Evolutionary conservation across 2,888 invertebrate genomes (phyloP).

Genomic region (Noctua janthina): DNA sequence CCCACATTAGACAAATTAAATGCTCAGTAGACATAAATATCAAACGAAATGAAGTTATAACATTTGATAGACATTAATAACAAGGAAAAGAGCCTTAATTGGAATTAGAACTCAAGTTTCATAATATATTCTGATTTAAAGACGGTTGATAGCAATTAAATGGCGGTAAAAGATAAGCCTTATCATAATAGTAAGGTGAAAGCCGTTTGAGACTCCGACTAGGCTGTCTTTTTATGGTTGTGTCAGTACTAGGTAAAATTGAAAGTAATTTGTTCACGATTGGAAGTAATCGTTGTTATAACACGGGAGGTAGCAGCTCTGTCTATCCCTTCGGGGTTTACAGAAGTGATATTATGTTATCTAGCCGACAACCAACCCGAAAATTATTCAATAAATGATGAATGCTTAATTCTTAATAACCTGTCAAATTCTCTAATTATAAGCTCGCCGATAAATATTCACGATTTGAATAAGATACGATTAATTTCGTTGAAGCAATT

Average conservation of each 20-base stretch:
- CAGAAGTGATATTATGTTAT: neutral
- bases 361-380: neutral
- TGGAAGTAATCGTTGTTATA: conserved; percentile 10
- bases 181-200: conserved; percentile 59
- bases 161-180: conserved; percentile 45
- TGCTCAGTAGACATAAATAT: conserved; percentile 13
- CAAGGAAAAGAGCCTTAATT: conserved; percentile 48
- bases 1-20: conserved; percentile 39
- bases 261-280: conserved; percentile 46
- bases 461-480: conserved; percentile 4
- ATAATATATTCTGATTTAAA: conserved; percentile 29
- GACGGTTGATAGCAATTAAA: conserved; percentile 39
- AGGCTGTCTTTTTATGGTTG: conserved; percentile 33
- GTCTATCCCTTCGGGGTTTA: no score
- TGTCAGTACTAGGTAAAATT: conserved; percentile 33
- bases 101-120: conserved; percentile 34
- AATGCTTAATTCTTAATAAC: neutral
- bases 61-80: conserved; percentile 42
- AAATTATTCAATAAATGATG: neutral
- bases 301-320: neutral
- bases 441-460: neutral
- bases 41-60: conserved; percentile 35
- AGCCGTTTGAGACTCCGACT: conserved; percentile 28
- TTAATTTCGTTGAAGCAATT: conserved; percentile 5
- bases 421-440: conserved; percentile 4